A percentile compares a stretch with the other conserved stretches of the same genome.
phyloP scores from a whole-genome alignment of 2,888 invertebrate genomes.

The Tetheella fluctuosa region DNA sequence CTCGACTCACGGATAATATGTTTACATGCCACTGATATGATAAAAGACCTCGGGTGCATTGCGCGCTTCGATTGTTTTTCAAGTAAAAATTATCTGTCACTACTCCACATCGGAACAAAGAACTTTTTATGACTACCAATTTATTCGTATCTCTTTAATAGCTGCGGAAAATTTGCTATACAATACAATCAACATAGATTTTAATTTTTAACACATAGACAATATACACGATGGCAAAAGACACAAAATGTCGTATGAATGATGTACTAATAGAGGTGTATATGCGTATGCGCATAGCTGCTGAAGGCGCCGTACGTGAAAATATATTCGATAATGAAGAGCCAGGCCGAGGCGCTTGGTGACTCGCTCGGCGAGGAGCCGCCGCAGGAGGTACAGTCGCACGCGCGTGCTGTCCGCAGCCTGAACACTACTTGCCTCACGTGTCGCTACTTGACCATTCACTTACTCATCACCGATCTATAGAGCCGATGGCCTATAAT shows the following conservation, averaged over 20 bases:
- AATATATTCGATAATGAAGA: slow-evolving; percentile 98
- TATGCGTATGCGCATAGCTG: slow-evolving; percentile 86
- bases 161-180: slow-evolving; percentile 18
- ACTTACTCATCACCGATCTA: background rate
- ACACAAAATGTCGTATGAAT: slow-evolving; percentile 35
- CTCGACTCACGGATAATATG: slow-evolving; percentile 21
- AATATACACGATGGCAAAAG: slow-evolving; percentile 38
- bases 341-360: slow-evolving; percentile 89
- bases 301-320: slow-evolving; percentile 98
- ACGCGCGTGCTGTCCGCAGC: slow-evolving; percentile 26
- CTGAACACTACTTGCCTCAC: slow-evolving; percentile 40
- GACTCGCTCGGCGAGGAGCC: slow-evolving; percentile 82
- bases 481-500: background rate
- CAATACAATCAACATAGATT: background rate
- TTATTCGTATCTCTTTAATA: background rate
- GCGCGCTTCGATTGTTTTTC: slow-evolving; percentile 18
- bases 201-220: slow-evolving; percentile 17
- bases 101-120: slow-evolving; percentile 24
- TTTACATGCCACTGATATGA: slow-evolving; percentile 27
- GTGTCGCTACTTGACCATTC: slow-evolving; percentile 1
- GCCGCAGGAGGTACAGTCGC: slow-evolving; percentile 71
- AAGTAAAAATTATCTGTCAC: slow-evolving; percentile 23
- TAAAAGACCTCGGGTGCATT: slow-evolving; percentile 22
- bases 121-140: slow-evolving; percentile 5
- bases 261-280: slow-evolving; percentile 24